phyloP scores from a whole-genome alignment of 2,797 vertebrate species.

The Coccyzus lansbergi region DNA sequence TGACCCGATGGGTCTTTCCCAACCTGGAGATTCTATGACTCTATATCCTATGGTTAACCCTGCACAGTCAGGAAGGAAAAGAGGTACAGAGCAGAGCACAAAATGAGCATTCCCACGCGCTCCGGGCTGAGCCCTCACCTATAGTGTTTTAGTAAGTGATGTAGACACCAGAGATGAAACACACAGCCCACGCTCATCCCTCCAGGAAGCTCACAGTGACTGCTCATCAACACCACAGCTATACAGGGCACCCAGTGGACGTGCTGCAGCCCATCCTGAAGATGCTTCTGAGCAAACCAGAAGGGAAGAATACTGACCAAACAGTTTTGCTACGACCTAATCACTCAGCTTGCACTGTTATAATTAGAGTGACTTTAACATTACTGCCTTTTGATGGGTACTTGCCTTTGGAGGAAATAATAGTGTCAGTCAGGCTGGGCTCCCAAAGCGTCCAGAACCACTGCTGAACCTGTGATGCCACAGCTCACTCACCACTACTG shows the following conservation, averaged over 20 bases:
- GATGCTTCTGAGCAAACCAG: not conserved
- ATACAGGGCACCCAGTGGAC: not conserved
- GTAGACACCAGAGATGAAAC: too few species aligned
- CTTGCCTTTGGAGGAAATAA: not conserved
- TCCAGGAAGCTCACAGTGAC: not conserved
- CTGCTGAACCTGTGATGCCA: not conserved
- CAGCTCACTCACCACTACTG: not conserved
- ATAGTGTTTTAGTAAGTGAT: accelerated
- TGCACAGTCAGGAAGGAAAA: not conserved
- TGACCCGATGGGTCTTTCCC: too few species aligned
- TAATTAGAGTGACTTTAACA: not conserved
- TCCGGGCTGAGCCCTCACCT: not conserved
- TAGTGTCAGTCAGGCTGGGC: not conserved
- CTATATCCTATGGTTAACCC: not conserved
- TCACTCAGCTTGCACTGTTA: not conserved
- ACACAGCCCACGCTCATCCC: not conserved
- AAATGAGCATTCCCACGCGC: not conserved
- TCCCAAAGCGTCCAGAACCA: not conserved
- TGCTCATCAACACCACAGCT: not conserved
- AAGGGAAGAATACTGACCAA: not conserved
- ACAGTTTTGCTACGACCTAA: not conserved
- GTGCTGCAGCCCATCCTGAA: not conserved
- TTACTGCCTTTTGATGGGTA: not conserved
- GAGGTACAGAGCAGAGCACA: not conserved
- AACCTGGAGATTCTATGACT: too few species aligned